These are phyloP conservation scores for Hartigia nigra DNA, from an alignment of 2,888 invertebrate species.

Conservation along the genomic window DNA sequence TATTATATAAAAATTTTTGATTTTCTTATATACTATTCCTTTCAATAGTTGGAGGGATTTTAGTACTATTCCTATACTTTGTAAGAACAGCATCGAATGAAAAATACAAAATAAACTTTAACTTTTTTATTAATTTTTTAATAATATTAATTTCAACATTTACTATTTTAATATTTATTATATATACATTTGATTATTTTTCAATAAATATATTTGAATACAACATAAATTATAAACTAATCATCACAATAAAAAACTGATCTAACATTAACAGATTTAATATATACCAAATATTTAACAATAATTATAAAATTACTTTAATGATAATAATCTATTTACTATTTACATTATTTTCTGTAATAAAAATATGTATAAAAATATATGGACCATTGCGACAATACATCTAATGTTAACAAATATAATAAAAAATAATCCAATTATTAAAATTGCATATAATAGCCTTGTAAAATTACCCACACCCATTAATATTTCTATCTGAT, in stretches of 20 bases:
- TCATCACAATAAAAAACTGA: conserved; percentile 73
- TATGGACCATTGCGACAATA: conserved; percentile 68
- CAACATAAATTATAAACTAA: too few species aligned
- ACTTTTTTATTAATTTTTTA: too few species aligned
- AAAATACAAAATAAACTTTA: conserved; percentile 45
- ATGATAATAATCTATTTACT: conserved; percentile 72
- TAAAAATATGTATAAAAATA: conserved; percentile 72
- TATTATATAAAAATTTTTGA: conserved; percentile 65
- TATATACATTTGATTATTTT: conserved; percentile 35
- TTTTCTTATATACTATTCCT: conserved; percentile 73
- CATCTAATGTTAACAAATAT: conserved; percentile 53
- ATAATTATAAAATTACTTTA: conserved; percentile 61
- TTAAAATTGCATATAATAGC: conserved; percentile 19
- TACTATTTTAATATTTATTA: conserved; percentile 44
- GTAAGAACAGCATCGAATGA: conserved; percentile 74
- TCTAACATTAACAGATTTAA: conserved; percentile 48
- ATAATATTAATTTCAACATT: too few species aligned
- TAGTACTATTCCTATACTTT: conserved; percentile 76
- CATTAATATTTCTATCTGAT: too few species aligned
- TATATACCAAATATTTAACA: conserved; percentile 56
- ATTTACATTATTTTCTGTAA: conserved; percentile 70
- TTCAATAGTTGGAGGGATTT: conserved; percentile 73
- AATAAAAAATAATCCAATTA: conserved; percentile 42
- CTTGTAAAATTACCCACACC: too few species aligned
- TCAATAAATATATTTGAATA: conserved; percentile 72